These are phyloP conservation scores for Nannoperca australis DNA, from an alignment of 2,797 vertebrate species.

Conservation along the genomic window DNA sequence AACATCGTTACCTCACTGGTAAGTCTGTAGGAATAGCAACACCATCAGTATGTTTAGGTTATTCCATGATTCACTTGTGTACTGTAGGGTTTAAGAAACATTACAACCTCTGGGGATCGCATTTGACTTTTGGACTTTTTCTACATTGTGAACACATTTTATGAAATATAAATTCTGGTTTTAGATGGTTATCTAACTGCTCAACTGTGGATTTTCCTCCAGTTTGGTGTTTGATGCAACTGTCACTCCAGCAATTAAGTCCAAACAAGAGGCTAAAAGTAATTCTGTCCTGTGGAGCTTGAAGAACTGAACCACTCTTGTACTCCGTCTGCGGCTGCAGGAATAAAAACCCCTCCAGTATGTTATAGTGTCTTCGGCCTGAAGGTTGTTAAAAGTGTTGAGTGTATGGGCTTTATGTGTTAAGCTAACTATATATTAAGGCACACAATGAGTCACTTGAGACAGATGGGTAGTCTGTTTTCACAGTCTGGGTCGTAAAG, in stretches of 20 bases:
- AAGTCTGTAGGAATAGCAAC: neutral
- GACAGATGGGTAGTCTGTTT: constrained; percentile 43
- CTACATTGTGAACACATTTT: neutral
- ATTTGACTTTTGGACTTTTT: neutral
- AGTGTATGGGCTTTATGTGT: constrained; percentile 32
- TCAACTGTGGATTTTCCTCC: neutral
- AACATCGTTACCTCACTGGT: neutral
- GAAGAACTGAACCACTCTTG: constrained; percentile 28
- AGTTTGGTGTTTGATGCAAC: neutral
- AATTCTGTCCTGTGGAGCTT: neutral
- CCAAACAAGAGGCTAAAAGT: neutral
- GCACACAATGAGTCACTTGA: constrained; percentile 36
- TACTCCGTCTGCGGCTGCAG: constrained; percentile 14
- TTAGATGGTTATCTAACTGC: neutral
- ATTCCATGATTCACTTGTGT: neutral
- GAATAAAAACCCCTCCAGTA: neutral
- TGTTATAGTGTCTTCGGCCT: constrained; percentile 12
- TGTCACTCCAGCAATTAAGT: neutral
- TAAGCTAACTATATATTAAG: constrained; percentile 15
- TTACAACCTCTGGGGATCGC: neutral
- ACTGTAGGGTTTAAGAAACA: neutral
- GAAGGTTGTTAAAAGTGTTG: constrained; percentile 51
- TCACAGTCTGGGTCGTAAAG: constrained; percentile 48
- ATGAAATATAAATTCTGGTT: neutral
- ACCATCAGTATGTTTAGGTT: neutral